These are phyloP conservation scores for Lindbergichthys nudifrons DNA, from an alignment of 2,797 vertebrate species.

Conservation along the genomic window DNA sequence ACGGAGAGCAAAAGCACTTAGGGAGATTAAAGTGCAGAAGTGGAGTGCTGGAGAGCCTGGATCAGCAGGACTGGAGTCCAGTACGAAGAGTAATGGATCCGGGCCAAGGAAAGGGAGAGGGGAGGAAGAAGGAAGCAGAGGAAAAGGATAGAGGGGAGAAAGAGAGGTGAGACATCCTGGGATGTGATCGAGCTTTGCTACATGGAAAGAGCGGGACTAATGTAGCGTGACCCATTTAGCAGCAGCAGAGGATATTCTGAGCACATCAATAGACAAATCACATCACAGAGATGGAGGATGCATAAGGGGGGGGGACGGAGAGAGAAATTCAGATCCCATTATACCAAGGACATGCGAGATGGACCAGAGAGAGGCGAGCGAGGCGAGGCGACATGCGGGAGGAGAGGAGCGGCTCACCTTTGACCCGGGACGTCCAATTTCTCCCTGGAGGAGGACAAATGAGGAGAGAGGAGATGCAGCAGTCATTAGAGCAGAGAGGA, in stretches of 20 bases:
- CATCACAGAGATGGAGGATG: conserved; percentile 58
- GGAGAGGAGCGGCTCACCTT: conserved; percentile 84
- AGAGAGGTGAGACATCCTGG: conserved; percentile 42
- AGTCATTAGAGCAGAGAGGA: conserved; percentile 48
- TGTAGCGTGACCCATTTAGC: conserved; percentile 60
- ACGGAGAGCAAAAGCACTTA: conserved; percentile 75
- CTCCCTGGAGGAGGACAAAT: conserved; percentile 87
- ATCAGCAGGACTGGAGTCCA: conserved; percentile 73
- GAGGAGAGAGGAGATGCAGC: conserved; percentile 48
- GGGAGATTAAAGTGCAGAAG: conserved; percentile 78
- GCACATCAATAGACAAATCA: conserved; percentile 69
- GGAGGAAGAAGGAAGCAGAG: conserved; percentile 15
- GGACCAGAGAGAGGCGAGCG: conserved; percentile 36
- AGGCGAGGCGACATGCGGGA: conserved; percentile 11
- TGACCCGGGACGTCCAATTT: conserved; percentile 94
- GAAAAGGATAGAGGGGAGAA: conserved; percentile 6
- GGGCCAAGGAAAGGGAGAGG: conserved; percentile 56
- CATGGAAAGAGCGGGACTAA: conserved; percentile 37
- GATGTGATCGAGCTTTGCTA: conserved; percentile 41
- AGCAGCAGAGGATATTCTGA: conserved; percentile 59
- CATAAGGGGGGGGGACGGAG: conserved; percentile 10
- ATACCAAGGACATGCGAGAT: conserved; percentile 65
- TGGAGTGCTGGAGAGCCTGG: conserved; percentile 60
- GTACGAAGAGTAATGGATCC: conserved; percentile 54
- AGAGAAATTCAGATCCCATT: conserved; percentile 55